Evolutionary conservation across 2,797 vertebrate species (phyloP), one percentile per base, ranked within the genome.

Genomic region (Varecia variegata): DNA sequence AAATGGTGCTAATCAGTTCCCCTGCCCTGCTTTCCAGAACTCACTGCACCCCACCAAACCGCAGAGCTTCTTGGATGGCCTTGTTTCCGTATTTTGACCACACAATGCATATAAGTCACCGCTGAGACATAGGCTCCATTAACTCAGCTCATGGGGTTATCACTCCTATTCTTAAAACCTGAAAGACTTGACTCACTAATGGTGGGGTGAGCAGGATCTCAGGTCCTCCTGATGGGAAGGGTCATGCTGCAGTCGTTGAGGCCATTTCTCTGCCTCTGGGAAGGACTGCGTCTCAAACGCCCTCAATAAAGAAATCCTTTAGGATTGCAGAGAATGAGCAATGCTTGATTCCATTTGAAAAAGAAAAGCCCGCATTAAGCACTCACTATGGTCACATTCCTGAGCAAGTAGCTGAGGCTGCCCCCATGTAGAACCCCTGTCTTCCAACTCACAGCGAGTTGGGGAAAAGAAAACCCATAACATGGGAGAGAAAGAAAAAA

Each of bases 41-140:
- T 82, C 50, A 17, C 30, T 76, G 35, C 20, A 94, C 32, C 58
- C 76, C 21, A 90, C 38, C 52, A 90, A 95, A 81, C 60, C 14
- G 0, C 23, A 82, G 70, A 58, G 82, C 30, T 8, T 96, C 58
- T 88, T 77, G 40, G 20, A 82, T 71, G 60, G 38, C 12, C 71
- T 85, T 85, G 35, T 38, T 52, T 74, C 74, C 5, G 32, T 87
- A 86, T 97, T 97, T 94, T 94, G 86, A 43, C 71, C 58, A 58
- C 7, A 83, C 0, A 32, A 20, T 1, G 92, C 40, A 45, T n/a
- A 2, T 76, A 91, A 80, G 56, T 92, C 52, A 67, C 88, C 50
- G 32, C 27, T 90, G 84, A 97, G 84, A 68, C 67, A 58, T 60
- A n/a, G 32, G 32, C 43, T 94, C 21, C n/a, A 76, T 93, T 96